Conservation (phyloP, 2,888 invertebrate species). For the Neria commutata region DNA sequence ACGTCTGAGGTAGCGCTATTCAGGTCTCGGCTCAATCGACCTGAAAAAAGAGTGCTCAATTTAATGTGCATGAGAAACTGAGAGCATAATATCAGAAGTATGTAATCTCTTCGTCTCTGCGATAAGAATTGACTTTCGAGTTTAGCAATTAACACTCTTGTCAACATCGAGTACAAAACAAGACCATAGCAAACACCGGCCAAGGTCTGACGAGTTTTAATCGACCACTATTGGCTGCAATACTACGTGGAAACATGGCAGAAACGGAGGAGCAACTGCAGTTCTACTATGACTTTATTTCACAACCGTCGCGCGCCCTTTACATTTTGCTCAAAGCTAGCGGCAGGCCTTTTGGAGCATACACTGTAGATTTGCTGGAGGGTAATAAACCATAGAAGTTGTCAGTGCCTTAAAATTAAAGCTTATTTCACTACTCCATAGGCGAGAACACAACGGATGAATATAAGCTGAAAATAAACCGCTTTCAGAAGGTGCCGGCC, state of each 20-base stretch:
- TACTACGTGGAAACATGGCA: not conserved
- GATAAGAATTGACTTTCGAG: no score
- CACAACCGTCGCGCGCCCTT: constrained; percentile 73
- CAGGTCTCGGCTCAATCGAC: no score
- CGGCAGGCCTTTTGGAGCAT: constrained; percentile 67
- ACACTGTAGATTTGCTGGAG: constrained; percentile 66
- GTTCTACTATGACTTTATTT: constrained; percentile 72
- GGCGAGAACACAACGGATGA: constrained; percentile 68
- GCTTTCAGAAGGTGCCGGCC: constrained; percentile 68
- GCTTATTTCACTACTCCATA: not conserved
- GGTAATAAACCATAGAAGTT: constrained; percentile 56
- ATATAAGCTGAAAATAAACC: constrained; percentile 62
- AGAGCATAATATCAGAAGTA: no score
- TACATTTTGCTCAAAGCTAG: constrained; percentile 69
- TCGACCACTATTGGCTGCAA: no score
- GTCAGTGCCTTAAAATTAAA: not conserved
- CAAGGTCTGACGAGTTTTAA: no score
- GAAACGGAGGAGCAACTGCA: constrained; percentile 32
- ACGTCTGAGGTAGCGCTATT: no score
- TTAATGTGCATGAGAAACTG: no score
- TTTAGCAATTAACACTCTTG: no score
- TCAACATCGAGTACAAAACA: no score
- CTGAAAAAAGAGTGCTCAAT: no score
- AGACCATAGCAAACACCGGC: no score
- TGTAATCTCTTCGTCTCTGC: no score